A percentile compares a stretch with the other conserved stretches of the same genome.
phyloP scores from a whole-genome alignment of 2,113 vertebrate genomes.

The Microtus ochrogaster region DNA sequence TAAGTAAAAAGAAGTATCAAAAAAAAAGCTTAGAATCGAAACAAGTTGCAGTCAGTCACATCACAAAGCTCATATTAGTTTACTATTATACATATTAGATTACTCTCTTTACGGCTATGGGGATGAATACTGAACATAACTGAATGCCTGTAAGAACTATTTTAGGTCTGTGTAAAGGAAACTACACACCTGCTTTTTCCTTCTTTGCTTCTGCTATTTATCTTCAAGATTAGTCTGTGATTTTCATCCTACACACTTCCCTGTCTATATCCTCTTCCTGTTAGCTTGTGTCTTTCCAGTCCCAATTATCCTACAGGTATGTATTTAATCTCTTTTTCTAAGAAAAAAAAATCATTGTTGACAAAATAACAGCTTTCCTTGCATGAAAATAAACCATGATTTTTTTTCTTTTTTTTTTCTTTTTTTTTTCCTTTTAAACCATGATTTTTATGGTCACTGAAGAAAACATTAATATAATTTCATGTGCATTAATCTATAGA shows the following conservation, averaged over 20 bases:
- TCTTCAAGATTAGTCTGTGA: not conserved
- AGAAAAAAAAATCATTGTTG: not conserved
- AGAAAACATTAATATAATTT: not conserved
- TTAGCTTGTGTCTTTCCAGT: not conserved
- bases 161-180: not conserved
- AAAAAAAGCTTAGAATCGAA: conserved; percentile 15
- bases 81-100: no score
- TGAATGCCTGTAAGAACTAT: not conserved
- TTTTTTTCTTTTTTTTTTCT: no score
- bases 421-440: no score
- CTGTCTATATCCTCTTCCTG: not conserved
- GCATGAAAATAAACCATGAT: not conserved
- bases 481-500: not conserved
- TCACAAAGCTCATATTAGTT: not conserved
- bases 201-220: not conserved
- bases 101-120: not conserved
- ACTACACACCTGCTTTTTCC: not conserved
- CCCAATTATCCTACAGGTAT: not conserved
- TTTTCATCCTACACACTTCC: not conserved
- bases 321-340: not conserved
- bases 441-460: not conserved
- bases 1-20: not conserved
- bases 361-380: not conserved
- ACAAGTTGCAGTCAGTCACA: not conserved
- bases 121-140: not conserved